Base-by-base conservation (phyloP, 2,888 invertebrate species). In the Charanyca ferruginea region DNA sequence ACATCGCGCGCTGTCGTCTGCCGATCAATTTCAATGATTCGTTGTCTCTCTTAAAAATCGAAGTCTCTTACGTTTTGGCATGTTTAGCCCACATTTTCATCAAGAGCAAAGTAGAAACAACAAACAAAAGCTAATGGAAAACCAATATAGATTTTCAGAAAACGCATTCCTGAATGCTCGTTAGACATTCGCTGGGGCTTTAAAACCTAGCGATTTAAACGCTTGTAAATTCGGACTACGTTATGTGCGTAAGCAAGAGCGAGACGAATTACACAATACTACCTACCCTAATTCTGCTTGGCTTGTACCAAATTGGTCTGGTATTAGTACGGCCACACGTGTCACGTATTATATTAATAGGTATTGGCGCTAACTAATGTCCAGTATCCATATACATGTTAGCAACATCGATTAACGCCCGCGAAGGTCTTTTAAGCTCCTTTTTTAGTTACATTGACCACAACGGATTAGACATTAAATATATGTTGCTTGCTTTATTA, bases 371-470 rank as follows among this genome's bases (percentile, higher is more conserved):
- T 60, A 48, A n/a, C 20, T 45, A 13, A 42, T 75, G 32, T 63
- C 60, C 48, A 28, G 5, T 25, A 22, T 16, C 38, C 38, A 38
- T 13, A 32, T 35, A 20, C 2, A 41, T 60, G 47, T 63, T 44
- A 57, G 48, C 41, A 32, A 7, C 28, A 57, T 51, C 11, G 53
- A 78, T 78, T 67, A 73, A 47, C 73, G 42, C 60, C 45, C 47
- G n/a, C 2, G 58, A 67, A 78, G 64, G 63, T 58, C 28, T 28
- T n/a, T 20, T 35, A 41, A 38, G 6, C 35, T 42, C 11, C 23
- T 71, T 66, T 60, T 45, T 51, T 54, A 32, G 16, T 20, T 13
- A n/a, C 20, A n/a, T 38, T 16, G 5, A 13, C 16, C 11, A n/a
- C 3, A n/a, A 28, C 22, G 8, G 28, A 4, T 44, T 35, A 11